These are phyloP conservation scores for Coptodon rendalli DNA, from an alignment of 2,113 vertebrate species.

Conservation along the genomic window DNA sequence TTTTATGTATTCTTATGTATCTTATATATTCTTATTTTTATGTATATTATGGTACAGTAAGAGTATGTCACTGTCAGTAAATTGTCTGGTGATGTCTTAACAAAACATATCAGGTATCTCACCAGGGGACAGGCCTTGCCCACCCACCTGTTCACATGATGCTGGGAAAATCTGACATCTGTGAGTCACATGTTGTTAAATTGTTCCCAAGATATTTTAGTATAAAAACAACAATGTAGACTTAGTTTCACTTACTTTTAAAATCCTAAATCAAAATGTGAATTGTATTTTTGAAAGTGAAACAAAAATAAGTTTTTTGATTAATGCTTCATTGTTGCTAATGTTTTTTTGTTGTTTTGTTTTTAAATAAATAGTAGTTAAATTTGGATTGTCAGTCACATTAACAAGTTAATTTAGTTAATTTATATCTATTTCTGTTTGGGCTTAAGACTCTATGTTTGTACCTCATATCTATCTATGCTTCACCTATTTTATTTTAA, in stretches of 20 bases:
- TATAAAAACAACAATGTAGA: neutral
- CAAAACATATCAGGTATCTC: neutral
- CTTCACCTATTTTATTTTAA: neutral
- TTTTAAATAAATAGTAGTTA: too few relatives aligned
- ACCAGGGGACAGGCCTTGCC: neutral
- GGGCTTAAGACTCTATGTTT: neutral
- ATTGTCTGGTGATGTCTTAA: neutral
- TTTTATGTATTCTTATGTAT: neutral
- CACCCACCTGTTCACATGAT: neutral
- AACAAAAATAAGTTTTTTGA: neutral
- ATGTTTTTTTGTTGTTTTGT: neutral
- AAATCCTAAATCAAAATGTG: neutral
- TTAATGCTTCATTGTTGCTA: neutral
- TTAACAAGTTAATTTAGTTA: too few relatives aligned
- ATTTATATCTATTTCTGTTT: neutral
- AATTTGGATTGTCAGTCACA: too few relatives aligned
- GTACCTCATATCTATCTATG: neutral
- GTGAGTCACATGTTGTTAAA: neutral
- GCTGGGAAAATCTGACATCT: neutral
- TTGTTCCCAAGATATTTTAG: neutral
- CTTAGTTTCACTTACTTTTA: neutral
- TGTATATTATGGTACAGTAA: neutral
- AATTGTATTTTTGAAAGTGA: neutral
- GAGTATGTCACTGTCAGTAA: neutral
- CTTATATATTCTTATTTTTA: neutral